Percentiles rank a stretch among this genome's conserved stretches.
These are phyloP conservation scores for Brachymystax lenok DNA, from an alignment of 2,797 vertebrate genomes.

Conservation along the genomic window DNA sequence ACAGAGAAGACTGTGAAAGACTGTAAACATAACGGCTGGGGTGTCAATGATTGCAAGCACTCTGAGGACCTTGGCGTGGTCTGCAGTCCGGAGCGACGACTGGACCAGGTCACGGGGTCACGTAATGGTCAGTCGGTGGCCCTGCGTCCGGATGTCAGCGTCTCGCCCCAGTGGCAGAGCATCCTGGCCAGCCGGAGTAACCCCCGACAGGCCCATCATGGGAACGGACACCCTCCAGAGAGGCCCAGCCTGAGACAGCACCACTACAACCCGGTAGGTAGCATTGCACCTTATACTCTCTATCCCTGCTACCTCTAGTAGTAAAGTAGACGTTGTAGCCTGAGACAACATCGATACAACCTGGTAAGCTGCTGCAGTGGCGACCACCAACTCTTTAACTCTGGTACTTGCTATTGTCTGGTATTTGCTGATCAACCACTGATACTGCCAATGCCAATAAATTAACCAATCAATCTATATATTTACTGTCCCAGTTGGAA, in stretches of 20 bases:
- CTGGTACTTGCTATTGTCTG: not conserved
- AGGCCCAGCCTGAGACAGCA: conserved; percentile 50
- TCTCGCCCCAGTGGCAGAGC: conserved; percentile 74
- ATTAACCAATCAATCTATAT: not conserved
- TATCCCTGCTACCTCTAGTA: not conserved
- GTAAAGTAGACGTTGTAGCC: no score
- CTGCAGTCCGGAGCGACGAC: conserved; percentile 75
- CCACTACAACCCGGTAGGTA: conserved; percentile 62
- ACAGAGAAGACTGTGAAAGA: conserved; percentile 85
- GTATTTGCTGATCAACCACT: not conserved
- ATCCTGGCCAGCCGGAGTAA: conserved; percentile 52
- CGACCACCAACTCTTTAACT: not conserved
- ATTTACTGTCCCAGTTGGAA: no score
- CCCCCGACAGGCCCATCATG: conserved; percentile 60
- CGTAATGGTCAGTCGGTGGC: conserved; percentile 63
- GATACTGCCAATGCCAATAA: not conserved
- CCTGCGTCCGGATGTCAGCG: conserved; percentile 62
- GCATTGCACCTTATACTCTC: not conserved
- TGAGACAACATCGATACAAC: no score
- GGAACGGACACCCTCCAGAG: conserved; percentile 73
- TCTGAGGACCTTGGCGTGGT: conserved; percentile 91
- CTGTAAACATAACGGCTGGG: conserved; percentile 93
- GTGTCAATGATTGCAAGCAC: conserved; percentile 92
- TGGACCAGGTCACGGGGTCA: conserved; percentile 52
- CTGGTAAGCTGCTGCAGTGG: not conserved